These are phyloP conservation scores for Temnothorax ravouxi DNA, from an alignment of 2,888 invertebrate genomes.

Conservation along the genomic window DNA sequence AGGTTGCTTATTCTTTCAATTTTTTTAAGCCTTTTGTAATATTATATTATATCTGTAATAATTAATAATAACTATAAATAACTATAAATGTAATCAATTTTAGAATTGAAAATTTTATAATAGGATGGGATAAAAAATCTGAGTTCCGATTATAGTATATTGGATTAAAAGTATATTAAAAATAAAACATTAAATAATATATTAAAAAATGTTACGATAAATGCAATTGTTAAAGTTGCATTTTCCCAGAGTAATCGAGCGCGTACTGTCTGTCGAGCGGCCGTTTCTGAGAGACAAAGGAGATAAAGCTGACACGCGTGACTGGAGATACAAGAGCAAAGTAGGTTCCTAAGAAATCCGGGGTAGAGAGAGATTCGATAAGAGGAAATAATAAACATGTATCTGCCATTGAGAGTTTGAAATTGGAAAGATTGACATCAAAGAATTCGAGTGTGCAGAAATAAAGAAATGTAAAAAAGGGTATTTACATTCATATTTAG, in stretches of 20 bases:
- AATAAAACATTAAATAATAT: background rate
- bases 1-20: background rate
- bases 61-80: background rate
- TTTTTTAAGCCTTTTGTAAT: background rate
- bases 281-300: constrained; percentile 26
- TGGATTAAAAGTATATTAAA: background rate
- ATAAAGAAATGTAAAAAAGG: background rate
- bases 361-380: background rate
- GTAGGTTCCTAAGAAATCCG: constrained; percentile 22
- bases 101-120: background rate
- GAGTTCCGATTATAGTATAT: background rate
- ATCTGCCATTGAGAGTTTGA: background rate
- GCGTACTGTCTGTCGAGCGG: background rate
- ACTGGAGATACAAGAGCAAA: constrained; percentile 7
- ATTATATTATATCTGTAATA: background rate
- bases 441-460: background rate
- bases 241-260: background rate
- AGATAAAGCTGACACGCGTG: constrained; percentile 28
- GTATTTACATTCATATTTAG: background rate
- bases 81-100: background rate
- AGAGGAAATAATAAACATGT: constrained; percentile 5
- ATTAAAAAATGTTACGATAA: background rate
- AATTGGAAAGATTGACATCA: background rate
- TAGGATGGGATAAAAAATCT: constrained; percentile 1
- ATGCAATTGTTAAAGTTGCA: background rate